phyloP scores from a whole-genome alignment of 53 echinoderm and acorn worm species.

The Crossaster papposus region DNA sequence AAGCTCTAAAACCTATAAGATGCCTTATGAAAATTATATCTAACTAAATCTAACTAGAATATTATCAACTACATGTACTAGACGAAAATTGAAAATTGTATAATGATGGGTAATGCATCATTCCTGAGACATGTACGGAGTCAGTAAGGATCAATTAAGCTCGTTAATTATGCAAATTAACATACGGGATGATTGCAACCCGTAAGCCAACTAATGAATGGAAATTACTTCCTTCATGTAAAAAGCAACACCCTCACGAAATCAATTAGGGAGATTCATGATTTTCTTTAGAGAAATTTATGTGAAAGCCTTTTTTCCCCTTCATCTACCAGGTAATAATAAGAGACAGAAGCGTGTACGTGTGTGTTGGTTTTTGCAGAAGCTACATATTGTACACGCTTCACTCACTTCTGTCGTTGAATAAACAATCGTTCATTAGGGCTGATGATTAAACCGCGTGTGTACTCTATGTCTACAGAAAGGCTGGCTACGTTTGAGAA shows the following conservation, averaged over 20 bases:
- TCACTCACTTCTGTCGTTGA: background rate
- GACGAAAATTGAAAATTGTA: no score
- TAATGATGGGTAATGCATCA: background rate
- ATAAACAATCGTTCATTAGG: slow-evolving; percentile 11
- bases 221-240: slow-evolving; percentile 35
- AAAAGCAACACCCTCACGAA: slow-evolving; percentile 16
- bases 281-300: background rate
- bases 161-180: background rate
- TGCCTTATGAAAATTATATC: no score
- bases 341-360: background rate
- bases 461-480: background rate
- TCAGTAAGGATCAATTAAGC: background rate
- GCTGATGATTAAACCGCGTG: slow-evolving; percentile 21
- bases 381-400: background rate
- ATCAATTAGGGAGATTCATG: background rate
- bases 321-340: no score
- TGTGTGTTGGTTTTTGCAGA: background rate
- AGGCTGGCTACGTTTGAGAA: background rate
- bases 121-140: background rate
- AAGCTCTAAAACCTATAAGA: no score
- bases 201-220: background rate
- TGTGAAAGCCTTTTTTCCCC: background rate
- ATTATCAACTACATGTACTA: no score
- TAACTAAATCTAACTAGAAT: no score
- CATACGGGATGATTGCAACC: background rate